Evolutionary conservation across 2,888 invertebrate genomes (phyloP), one percentile per base, ranked within the genome.

Genomic region (Pegoplata infirma): DNA sequence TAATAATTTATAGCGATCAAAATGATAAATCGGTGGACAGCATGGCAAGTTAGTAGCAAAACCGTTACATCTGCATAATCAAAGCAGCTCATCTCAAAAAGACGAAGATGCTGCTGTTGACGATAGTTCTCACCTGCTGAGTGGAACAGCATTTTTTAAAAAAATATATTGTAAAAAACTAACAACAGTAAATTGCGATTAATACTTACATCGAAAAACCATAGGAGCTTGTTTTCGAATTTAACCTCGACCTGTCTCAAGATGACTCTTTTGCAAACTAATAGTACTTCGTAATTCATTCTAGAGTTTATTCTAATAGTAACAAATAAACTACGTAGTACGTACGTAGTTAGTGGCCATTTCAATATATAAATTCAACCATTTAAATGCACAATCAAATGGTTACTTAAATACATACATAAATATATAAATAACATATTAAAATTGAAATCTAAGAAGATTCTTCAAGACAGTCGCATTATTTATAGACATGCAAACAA

Each of bases 171-270:
- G n/a, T 8, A 44, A 53, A 53, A 51, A 21, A 3, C 46, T 46
- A 12, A n/a, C 47, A 58, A 40, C 7, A 58, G 40, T 47, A 49
- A 23, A 53, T 16, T 21, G 3, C 53, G 10, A 68, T n/a, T n/a
- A n/a, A n/a, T n/a, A 66, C 32, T 66, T 46, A 53, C 44, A 71
- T 61, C 6, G 55, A 75, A 56, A 36, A 75, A 67, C 61, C 44
- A 58, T 79, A 79, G 75, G 58, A 75, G 79, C 63, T 79, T 75
- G 71, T 79, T 75, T 61, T 55, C 32, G n/a, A n/a, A 53, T 59
- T 61, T 82, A 84, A 86, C 86, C 86, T 86, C 86, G 86, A 87
- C 86, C 86, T 85, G 86, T 87, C 86, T 82, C 82, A 83, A 83
- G 84, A 82, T 75, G 81, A 75, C 56, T 71, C 67, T 75, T 71